Evolutionary conservation across 2,797 vertebrate species (phyloP), one percentile per base, ranked within the genome.

Genomic region (Trachurus trachurus): DNA sequence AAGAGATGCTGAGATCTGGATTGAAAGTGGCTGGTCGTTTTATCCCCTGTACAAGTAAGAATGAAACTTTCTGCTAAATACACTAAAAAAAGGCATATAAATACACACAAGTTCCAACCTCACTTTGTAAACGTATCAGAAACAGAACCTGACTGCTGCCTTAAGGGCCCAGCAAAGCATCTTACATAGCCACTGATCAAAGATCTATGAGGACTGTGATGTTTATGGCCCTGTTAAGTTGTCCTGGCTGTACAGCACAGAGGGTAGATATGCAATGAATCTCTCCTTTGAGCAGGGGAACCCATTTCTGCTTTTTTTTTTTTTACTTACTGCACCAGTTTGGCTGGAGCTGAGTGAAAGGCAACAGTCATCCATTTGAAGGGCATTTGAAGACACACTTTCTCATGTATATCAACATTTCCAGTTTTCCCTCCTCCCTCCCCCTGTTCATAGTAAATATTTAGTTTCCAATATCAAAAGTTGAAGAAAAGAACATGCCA

Each of bases 161-260:
- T 84, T 57, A 58, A 64, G 53, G 29, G 37, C 59, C 68, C 26
- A 75, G 73, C 69, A 78, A 85, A 71, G 42, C 0, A 2, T 47
- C 34, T 59, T 83, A 79, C 53, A 67, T 56, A 29, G 66, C 54
- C 9, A 2, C 22, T 71, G 75, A 71, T 71, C 40, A 69, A 71
- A 72, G 58, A 70, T 80, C 63, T 60, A 37, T 47, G 59, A 78
- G 64, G 56, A 44, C 80, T 52, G 9, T 49, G n/a, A 81, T 67
- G 59, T 88, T 82, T 81, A 82, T 70, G 57, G 60, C 53, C 70
- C 82, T 17, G 56, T 87, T 80, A 82, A 71, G 29, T 40, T 1
- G 1, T 37, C 57, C 64, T 58, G 29, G 40, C 79, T 75, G 34
- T 6, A 29, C 10, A 70, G 59, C 34, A 22, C 71, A 60, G 52